Percentiles rank a stretch among this genome's conserved stretches.
phyloP scores from a whole-genome alignment of 2,888 invertebrate species.

The Parasteatoda lunata region DNA sequence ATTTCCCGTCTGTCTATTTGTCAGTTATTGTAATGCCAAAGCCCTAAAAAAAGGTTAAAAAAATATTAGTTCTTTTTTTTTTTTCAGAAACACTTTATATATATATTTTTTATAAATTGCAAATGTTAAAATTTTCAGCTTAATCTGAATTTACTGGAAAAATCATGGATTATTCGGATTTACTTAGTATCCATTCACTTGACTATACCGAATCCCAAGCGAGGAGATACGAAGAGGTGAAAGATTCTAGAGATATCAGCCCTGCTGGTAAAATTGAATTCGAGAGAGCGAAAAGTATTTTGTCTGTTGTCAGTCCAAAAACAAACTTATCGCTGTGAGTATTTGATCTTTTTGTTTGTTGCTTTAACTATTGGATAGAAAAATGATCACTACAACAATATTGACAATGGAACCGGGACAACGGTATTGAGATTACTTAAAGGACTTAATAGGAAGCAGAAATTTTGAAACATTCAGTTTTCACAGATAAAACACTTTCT shows the following conservation, averaged over 20 bases:
- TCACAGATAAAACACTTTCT: too few relatives aligned
- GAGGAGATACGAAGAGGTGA: background rate
- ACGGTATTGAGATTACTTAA: background rate
- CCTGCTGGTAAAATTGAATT: conserved; percentile 21
- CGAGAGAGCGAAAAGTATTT: conserved; percentile 40
- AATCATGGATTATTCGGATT: conserved; percentile 29
- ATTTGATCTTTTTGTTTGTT: background rate
- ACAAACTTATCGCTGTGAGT: conserved; percentile 47
- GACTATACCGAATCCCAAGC: conserved; percentile 6
- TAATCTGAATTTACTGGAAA: background rate
- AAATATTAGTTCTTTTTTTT: too few relatives aligned
- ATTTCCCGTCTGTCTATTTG: too few relatives aligned
- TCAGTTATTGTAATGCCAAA: too few relatives aligned
- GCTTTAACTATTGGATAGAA: too few relatives aligned
- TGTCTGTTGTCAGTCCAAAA: conserved; percentile 34
- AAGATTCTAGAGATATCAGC: background rate
- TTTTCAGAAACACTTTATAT: too few relatives aligned
- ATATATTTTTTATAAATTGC: too few relatives aligned
- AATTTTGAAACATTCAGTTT: too few relatives aligned
- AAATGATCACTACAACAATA: background rate
- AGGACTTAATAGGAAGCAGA: too few relatives aligned
- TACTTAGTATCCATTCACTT: background rate
- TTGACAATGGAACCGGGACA: background rate
- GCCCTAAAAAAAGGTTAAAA: too few relatives aligned
- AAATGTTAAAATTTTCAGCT: too few relatives aligned